Evolutionary conservation across 2,113 vertebrate genomes (phyloP).

Genomic region (Nesogale talazaci): DNA sequence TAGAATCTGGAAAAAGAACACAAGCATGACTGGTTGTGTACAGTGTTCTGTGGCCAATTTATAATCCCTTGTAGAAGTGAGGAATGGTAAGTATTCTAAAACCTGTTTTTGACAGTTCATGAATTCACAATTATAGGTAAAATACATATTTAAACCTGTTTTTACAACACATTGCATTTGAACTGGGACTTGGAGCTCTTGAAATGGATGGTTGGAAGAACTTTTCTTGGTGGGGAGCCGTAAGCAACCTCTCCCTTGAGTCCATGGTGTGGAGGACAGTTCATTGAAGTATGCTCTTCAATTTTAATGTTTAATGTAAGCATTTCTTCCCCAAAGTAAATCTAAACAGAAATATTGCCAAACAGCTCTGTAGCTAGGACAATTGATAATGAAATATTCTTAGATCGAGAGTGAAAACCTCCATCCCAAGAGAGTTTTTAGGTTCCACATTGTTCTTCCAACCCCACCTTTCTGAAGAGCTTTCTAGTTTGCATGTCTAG

Average conservation of each 20-base stretch:
- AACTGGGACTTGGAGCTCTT: slow-evolving; percentile 17
- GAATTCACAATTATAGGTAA: not conserved
- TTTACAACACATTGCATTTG: not conserved
- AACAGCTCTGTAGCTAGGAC: slow-evolving; percentile 23
- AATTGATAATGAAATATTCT: not conserved
- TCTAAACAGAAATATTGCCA: slow-evolving; percentile 70
- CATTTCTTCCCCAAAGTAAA: slow-evolving; percentile 56
- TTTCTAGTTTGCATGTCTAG: slow-evolving; percentile 14
- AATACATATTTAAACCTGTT: not conserved
- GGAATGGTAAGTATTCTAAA: not conserved
- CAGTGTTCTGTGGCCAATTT: not conserved
- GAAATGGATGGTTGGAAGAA: slow-evolving; percentile 71
- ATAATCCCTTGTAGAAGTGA: slow-evolving; percentile 6
- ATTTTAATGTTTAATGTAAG: slow-evolving; percentile 73
- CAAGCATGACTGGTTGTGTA: not conserved
- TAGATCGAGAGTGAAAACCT: not conserved
- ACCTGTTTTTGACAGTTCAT: not conserved
- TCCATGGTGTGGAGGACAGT: slow-evolving; percentile 58
- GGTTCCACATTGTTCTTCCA: not conserved
- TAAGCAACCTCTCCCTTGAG: slow-evolving; percentile 42
- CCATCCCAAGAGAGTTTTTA: slow-evolving; percentile 21
- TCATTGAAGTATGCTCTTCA: slow-evolving; percentile 76
- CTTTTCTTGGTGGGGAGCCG: slow-evolving; percentile 49
- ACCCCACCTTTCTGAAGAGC: not conserved
- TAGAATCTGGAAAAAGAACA: slow-evolving; percentile 18